A percentile compares a stretch with the other conserved stretches of the same genome.
Evolutionary conservation across 2,888 invertebrate species (phyloP).

Genomic region (Drosophila algonquin): DNA sequence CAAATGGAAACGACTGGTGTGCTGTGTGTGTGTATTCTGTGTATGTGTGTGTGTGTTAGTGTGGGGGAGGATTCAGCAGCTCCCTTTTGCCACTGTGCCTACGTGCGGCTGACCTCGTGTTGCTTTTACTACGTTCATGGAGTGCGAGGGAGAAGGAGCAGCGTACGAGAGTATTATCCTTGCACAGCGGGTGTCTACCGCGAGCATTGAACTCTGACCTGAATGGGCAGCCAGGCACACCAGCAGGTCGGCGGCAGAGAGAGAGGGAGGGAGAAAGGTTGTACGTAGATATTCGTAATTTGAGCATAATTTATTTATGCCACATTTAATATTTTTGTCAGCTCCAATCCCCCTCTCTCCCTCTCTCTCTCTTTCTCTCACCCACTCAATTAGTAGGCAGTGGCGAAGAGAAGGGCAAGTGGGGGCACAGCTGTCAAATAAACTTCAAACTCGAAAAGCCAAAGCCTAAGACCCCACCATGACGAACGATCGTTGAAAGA

Average conservation of each 20-base stretch:
- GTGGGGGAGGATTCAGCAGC: slow-evolving; percentile 38
- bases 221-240: slow-evolving; percentile 52
- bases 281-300: slow-evolving; percentile 47
- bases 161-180: slow-evolving; percentile 63
- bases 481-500: slow-evolving; percentile 60
- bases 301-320: slow-evolving; percentile 69
- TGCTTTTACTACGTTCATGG: slow-evolving; percentile 60
- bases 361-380: not conserved
- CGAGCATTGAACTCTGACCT: slow-evolving; percentile 73
- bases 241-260: slow-evolving; percentile 21
- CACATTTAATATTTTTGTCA: slow-evolving; percentile 32
- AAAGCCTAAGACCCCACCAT: slow-evolving; percentile 38
- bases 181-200: slow-evolving; percentile 44
- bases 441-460: slow-evolving; percentile 10
- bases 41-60: slow-evolving; percentile 18
- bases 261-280: not conserved
- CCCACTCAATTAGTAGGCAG: slow-evolving; percentile 10
- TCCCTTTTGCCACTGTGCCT: slow-evolving; percentile 48
- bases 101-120: slow-evolving; percentile 73
- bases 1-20: slow-evolving; percentile 57
- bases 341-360: not conserved
- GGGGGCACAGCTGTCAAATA: slow-evolving; percentile 11
- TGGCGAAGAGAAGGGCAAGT: not conserved
- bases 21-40: not conserved
- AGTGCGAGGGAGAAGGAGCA: not conserved